phyloP scores from a whole-genome alignment of 1,140 invertebrate genomes.

The Euglossa dilemma region DNA sequence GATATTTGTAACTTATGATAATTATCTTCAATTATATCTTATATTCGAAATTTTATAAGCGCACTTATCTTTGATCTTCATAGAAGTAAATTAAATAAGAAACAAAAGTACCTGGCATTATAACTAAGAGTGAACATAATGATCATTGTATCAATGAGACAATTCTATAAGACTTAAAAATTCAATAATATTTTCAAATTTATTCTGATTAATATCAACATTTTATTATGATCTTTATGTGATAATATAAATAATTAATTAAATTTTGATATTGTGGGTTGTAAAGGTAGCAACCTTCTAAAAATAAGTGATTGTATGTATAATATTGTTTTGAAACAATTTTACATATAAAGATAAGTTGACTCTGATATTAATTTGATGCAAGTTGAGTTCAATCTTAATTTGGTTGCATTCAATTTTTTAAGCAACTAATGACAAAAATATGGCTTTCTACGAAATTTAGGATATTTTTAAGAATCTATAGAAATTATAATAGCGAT shows the following conservation, averaged over 20 bases:
- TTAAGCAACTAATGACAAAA: background rate
- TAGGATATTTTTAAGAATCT: constrained; percentile 19
- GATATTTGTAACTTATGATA: constrained; percentile 5
- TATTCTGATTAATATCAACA: background rate
- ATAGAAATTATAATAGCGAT: constrained; percentile 15
- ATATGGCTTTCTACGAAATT: constrained; percentile 4
- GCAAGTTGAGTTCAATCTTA: background rate
- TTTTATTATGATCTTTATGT: background rate
- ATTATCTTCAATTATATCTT: constrained; percentile 12
- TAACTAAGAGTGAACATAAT: constrained; percentile 26
- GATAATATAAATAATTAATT: constrained; percentile 6
- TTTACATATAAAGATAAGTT: background rate
- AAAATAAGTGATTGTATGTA: background rate
- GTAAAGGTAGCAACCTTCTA: background rate
- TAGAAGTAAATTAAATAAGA: constrained; percentile 42
- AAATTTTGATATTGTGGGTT: background rate
- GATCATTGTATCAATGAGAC: constrained; percentile 29
- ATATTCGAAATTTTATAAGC: constrained; percentile 14
- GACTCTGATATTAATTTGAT: background rate
- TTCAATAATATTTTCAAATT: background rate
- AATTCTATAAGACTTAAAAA: constrained; percentile 33
- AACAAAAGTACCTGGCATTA: constrained; percentile 51
- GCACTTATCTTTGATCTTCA: constrained; percentile 18
- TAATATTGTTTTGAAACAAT: constrained; percentile 25
- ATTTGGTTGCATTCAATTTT: background rate